These are phyloP conservation scores for Andinoacara biseriatus DNA, from an alignment of 2,113 vertebrate genomes.

Conservation along the genomic window DNA sequence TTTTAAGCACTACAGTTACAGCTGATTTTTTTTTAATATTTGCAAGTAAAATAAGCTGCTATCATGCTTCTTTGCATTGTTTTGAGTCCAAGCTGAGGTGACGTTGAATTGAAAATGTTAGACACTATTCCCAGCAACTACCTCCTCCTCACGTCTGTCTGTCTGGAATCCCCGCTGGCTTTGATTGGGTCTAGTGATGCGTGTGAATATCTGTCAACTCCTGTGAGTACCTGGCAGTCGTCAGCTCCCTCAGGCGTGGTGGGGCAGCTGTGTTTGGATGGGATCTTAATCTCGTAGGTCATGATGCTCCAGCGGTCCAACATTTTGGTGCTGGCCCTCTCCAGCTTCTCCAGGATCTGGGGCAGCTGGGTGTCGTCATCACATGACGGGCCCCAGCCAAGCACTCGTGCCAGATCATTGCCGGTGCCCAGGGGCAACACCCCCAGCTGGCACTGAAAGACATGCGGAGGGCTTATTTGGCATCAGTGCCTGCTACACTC, in stretches of 20 bases:
- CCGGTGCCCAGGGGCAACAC: conserved; percentile 95
- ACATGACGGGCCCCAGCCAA: conserved; percentile 95
- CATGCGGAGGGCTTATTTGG: background rate
- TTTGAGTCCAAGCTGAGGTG: background rate
- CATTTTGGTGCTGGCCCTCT: conserved; percentile 98
- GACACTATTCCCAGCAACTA: background rate
- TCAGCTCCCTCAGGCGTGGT: conserved; percentile 87
- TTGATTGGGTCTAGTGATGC: conserved; percentile 15
- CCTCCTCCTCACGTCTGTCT: background rate
- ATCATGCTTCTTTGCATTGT: background rate
- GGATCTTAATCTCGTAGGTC: conserved; percentile 98
- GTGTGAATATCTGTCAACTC: conserved; percentile 33
- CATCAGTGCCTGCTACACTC: background rate
- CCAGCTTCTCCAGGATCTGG: conserved; percentile 95
- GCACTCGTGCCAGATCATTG: conserved; percentile 96
- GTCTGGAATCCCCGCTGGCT: conserved; percentile 30
- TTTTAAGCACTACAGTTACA: background rate
- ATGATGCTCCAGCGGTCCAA: conserved; percentile 99
- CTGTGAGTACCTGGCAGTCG: conserved; percentile 86
- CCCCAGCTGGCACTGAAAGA: conserved; percentile 92
- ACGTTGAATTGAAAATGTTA: conserved; percentile 17
- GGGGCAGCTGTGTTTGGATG: conserved; percentile 89
- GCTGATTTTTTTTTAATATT: background rate
- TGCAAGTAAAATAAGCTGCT: background rate
- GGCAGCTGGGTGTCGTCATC: conserved; percentile 97